Evolutionary conservation across 2,888 invertebrate species (phyloP).

Genomic region (Drosophila neotestacea): DNA sequence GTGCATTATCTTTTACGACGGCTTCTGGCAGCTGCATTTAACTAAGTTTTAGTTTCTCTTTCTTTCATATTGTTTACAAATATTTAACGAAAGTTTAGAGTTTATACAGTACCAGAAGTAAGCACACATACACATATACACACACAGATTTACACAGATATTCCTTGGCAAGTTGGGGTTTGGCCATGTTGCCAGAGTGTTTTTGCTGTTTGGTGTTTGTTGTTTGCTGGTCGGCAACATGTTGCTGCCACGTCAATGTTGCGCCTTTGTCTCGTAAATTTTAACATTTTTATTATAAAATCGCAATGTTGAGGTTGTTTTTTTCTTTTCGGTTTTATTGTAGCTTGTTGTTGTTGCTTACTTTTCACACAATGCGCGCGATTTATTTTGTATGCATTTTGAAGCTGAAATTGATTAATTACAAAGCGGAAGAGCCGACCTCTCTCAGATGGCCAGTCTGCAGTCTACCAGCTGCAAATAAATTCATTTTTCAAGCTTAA

Average conservation of each 20-base stretch:
- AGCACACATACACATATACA: slow-evolving; percentile 27
- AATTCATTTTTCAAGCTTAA: slow-evolving; percentile 63
- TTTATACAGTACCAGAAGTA: slow-evolving; percentile 50
- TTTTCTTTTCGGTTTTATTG: slow-evolving; percentile 3
- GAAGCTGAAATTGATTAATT: slow-evolving; percentile 74
- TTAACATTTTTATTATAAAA: slow-evolving; percentile 74
- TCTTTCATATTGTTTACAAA: slow-evolving; percentile 63
- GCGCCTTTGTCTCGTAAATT: slow-evolving; percentile 77
- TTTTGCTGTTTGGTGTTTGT: slow-evolving; percentile 6
- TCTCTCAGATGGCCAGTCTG: slow-evolving; percentile 12
- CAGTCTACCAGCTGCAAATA: slow-evolving; percentile 7
- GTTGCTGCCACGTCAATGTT: slow-evolving; percentile 70
- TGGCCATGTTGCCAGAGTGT: slow-evolving; percentile 14
- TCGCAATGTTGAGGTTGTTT: slow-evolving; percentile 20
- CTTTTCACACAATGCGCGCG: slow-evolving; percentile 68
- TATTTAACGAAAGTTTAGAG: slow-evolving; percentile 69
- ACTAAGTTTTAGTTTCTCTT: slow-evolving; percentile 49
- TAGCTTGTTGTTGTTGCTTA: slow-evolving; percentile 24
- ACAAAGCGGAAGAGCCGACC: slow-evolving; percentile 64
- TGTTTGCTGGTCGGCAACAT: slow-evolving; percentile 55
- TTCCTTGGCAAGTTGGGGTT: slow-evolving; percentile 34
- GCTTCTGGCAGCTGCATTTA: slow-evolving; percentile 59
- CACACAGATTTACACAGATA: not conserved
- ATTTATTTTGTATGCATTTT: slow-evolving; percentile 73
- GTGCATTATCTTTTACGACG: slow-evolving; percentile 39